Base-by-base conservation (phyloP, 2,113 vertebrate genomes). In the Menidia beryllina region DNA sequence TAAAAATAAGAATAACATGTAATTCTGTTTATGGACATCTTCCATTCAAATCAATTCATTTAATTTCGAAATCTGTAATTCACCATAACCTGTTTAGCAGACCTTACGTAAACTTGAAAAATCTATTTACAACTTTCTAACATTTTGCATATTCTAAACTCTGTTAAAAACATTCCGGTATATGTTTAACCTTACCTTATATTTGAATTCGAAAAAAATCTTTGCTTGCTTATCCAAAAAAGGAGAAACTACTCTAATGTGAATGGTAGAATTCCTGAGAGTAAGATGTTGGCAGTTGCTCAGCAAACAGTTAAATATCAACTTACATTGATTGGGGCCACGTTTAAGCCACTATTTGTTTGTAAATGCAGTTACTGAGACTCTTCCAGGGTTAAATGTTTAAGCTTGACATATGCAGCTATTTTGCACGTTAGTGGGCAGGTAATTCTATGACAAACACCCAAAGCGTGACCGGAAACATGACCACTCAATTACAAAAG, bases 301-400 rank as follows among this genome's bases (percentile, higher is more conserved):
- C 87, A 86, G 87, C 68, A 76, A 82, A 65, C 81, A 67, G 93
- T 94, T 94, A 94, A 92, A 92, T 75, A 91, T 92, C 91, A 94
- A 94, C 93, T 90, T 83, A 34, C 78, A 94, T 94, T 92, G 93
- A 94, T 93, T 75, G 81, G 88, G 71, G 80, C 86, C 84, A 89
- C 69, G 74, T 89, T 75, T 83, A 86, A 86, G 78, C 83, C 85
- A 79, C 83, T 82, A 86, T 86, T 87, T 91, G 84, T 90, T 87
- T 84, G 85, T 86, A 87, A 89, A 84, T 83, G 89, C 47, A 80
- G 77, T 85, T 77, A 71, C 49, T 45, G 73, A 89, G 80, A 75
- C 75, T 86, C 64, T 61, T 62, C 39, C 59, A 20, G 66, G 71
- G 71, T 86, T 83, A 88, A 90, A 90, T 79, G 73, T 49, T 50